Base-by-base conservation (phyloP, 2,113 vertebrate genomes). In the Cranoglanis bouderius region DNA sequence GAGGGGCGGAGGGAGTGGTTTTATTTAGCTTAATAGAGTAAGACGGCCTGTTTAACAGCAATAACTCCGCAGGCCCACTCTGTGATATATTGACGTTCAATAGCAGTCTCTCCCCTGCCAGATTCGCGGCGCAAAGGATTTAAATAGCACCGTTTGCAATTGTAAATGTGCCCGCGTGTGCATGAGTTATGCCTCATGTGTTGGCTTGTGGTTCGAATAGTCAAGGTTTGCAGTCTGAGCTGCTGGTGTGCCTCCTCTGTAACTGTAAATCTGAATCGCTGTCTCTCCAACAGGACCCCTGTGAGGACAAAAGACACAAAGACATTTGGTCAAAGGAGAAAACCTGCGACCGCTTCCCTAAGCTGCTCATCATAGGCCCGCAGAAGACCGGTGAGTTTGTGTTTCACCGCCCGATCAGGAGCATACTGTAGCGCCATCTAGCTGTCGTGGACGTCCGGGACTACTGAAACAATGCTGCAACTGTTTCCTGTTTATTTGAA, bases 311-410 rank as follows among this genome's bases (percentile, higher is more conserved):
- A 91, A 95, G 97, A 7, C 97, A 98, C 94, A 97, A 97, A 94
- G 97, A 98, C 89, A 98, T 98, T 92, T 98, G 97, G 97, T 97
- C 97, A 67, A 98, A 97, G 94, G 97, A 98, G 92, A 97, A 98
- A 94, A 97, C 97, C 0, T 98, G 97, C 90, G 97, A 98, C 89
- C 95, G 97, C 40, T 97, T 97, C 92, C 97, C 97, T 0, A 97
- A 97, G 94, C 96, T 98, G 35, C 96, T 98, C 77, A 97, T 98
- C 93, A 97, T 97, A 0, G 97, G 97, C 43, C 97, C 97, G 90
- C 97, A 97, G 92, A 98, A 98, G 93, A 97, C 97, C 93, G 97
- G 97, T 97, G 90, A 91, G 91, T 85, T 35, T 32, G 51, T 8
- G 16, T 53, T 13, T 63, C 61, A 8, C 35, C 61, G 18, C 32